Base-by-base conservation (phyloP, 2,888 invertebrate species). In the Punctoribates punctum region DNA sequence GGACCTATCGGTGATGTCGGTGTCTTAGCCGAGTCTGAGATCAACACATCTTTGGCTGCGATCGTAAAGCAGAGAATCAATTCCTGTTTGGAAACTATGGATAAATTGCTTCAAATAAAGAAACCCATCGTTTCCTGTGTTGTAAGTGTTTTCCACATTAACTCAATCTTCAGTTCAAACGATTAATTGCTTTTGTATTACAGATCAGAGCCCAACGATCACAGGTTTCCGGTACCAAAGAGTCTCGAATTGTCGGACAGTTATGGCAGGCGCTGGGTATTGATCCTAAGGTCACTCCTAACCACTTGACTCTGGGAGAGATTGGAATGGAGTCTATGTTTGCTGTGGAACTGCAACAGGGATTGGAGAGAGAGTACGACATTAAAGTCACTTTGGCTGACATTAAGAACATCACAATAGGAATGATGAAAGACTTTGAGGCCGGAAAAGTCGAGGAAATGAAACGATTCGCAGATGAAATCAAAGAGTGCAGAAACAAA, bases 1-100 rank as follows among this genome's bases (percentile, higher is more conserved):
- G 98, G 98, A 80, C 97, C 97, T 78, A 93, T 99, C 82, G 97
- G 96, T 77, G 97, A 98, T 84, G 96, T 96, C 54, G 98, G 98
- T 73, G 88, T 98, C 75, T 89, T 98, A 77, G 85, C 92, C 82
- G 94, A 96, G 82, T 91, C 90, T 70, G 91, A 96, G 87, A 94
- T 76, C 95, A 95, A 84, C 11, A 92, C 94, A 70, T 90, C 91
- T 0, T 93, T 93, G 81, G 91, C 98, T 80, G 98, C 98, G 79
- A 97, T 97, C 13, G 84, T 96, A 81, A 97, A 97, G 15, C 98
- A 98, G 85, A 89, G 95, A 81, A 94, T 98, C 87, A 85, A 89
- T 17, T 96, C 94, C 42, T 98, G 97, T 84, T 86, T 98, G 81
- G 86, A 89, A 81, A 90, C 93, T 65, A 89, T 98, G 85, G 96